A percentile compares a stretch with the other conserved stretches of the same genome.
Evolutionary conservation across 1,140 invertebrate genomes (phyloP).

Genomic region (Pogonomyrmex barbatus): DNA sequence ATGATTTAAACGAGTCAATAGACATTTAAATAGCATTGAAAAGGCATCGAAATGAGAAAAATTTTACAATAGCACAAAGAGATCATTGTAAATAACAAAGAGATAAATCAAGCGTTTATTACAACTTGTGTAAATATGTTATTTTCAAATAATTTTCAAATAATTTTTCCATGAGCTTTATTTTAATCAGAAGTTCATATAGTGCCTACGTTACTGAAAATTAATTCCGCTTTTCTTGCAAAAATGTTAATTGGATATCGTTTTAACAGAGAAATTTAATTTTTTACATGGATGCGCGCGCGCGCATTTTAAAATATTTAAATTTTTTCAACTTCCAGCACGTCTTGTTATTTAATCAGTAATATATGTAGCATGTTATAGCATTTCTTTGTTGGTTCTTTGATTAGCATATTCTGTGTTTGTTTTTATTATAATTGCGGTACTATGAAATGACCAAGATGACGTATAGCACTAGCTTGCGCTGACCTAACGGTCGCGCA

Average conservation of each 20-base stretch:
- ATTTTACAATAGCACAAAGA: background rate
- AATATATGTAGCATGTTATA: background rate
- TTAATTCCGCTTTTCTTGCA: background rate
- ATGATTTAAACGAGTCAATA: background rate
- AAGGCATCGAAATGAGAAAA: background rate
- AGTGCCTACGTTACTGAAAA: background rate
- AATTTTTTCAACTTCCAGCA: background rate
- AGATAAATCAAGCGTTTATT: background rate
- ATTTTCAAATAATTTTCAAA: background rate
- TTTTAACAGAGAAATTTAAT: background rate
- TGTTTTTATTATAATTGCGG: background rate
- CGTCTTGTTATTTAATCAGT: background rate
- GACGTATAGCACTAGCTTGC: background rate
- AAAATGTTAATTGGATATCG: background rate
- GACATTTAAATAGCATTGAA: slow-evolving; percentile 5
- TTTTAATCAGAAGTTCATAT: background rate
- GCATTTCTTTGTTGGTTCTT: background rate
- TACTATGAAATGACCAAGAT: background rate
- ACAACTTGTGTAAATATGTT: background rate
- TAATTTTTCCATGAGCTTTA: background rate
- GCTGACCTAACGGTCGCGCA: slow-evolving; percentile 25
- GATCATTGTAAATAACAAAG: background rate
- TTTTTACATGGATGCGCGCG: background rate
- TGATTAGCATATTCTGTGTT: background rate
- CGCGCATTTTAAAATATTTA: too few species aligned